A percentile compares a stretch with the other conserved stretches of the same genome.
These are phyloP conservation scores for Labeo calbasu DNA, from an alignment of 2,797 vertebrate species.

Conservation along the genomic window DNA sequence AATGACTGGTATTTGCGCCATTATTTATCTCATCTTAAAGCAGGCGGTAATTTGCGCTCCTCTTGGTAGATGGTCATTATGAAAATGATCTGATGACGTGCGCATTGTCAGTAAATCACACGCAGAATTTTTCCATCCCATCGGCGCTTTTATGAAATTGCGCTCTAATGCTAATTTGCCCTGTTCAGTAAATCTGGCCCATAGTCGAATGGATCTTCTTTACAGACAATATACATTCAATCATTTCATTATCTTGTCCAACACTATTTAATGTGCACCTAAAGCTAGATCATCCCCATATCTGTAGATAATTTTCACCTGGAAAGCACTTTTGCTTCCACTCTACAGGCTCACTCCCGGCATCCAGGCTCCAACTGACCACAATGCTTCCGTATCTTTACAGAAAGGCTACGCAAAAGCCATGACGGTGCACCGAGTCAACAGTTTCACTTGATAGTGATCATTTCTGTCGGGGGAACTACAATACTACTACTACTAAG, in stretches of 20 bases:
- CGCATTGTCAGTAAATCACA: too few species aligned
- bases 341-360: neutral
- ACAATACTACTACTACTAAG: neutral
- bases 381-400: neutral
- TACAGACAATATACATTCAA: neutral
- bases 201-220: neutral
- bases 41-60: too few species aligned
- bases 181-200: too few species aligned
- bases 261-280: conserved; percentile 7
- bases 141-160: too few species aligned
- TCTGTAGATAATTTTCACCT: conserved; percentile 16
- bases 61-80: too few species aligned
- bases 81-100: too few species aligned
- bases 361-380: conserved; percentile 7
- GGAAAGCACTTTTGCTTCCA: conserved; percentile 25
- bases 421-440: conserved; percentile 13
- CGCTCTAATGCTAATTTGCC: too few species aligned
- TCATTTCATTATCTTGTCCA: neutral
- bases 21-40: too few species aligned
- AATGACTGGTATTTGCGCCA: too few species aligned
- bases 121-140: too few species aligned
- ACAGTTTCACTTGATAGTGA: conserved; percentile 10
- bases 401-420: neutral
- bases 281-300: conserved; percentile 7
- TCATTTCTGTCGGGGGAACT: neutral